phyloP scores from a whole-genome alignment of 2,113 vertebrate species.

The Crotalus horridus region DNA sequence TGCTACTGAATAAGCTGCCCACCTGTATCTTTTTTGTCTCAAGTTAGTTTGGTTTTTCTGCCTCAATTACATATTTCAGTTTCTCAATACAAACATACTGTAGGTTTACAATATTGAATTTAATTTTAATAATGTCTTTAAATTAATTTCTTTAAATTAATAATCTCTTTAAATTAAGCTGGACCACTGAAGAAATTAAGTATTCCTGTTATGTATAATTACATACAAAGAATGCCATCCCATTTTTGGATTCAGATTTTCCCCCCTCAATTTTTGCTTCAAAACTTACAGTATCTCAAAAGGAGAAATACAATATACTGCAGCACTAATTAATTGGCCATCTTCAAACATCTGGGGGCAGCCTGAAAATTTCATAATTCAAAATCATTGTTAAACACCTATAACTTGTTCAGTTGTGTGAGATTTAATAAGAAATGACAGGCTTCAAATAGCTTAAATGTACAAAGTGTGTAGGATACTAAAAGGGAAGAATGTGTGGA shows the following conservation, averaged over 20 bases:
- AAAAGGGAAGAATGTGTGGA: conserved; percentile 1
- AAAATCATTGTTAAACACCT: neutral
- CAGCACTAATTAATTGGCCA: neutral
- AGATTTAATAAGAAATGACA: neutral
- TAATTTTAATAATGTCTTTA: neutral
- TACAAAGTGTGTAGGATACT: neutral
- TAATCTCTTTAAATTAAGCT: neutral
- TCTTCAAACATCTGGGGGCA: neutral
- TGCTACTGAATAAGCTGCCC: neutral
- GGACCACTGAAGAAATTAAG: neutral
- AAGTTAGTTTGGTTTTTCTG: neutral
- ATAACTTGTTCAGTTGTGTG: neutral
- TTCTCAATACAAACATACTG: neutral
- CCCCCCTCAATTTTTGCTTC: neutral
- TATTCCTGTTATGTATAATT: neutral
- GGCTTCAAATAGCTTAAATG: neutral
- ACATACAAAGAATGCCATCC: neutral
- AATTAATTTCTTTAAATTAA: neutral
- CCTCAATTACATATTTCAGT: neutral
- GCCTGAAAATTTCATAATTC: neutral
- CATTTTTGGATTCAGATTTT: neutral
- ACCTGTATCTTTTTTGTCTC: neutral
- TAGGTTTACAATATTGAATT: neutral
- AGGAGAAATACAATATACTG: neutral
- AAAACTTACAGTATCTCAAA: neutral